Evolutionary conservation across 1,140 invertebrate species (phyloP).

Genomic region (Drosophila nasuta): DNA sequence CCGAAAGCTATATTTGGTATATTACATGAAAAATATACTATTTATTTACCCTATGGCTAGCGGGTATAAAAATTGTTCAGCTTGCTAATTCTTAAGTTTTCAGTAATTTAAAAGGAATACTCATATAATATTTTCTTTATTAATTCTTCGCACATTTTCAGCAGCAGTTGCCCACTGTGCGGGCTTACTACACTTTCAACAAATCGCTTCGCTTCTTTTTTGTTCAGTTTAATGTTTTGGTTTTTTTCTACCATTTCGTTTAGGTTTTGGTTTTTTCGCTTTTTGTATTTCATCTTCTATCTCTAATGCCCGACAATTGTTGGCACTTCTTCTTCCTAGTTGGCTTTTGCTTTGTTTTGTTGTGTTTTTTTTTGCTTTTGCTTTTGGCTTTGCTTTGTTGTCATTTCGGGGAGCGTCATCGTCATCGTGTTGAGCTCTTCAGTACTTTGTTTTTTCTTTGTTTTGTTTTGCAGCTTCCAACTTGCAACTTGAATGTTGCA

Average conservation of each 20-base stretch:
- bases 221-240: conserved; percentile 47
- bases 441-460: conserved; percentile 4
- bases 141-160: not conserved
- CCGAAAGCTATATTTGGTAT: too few species aligned
- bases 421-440: conserved; percentile 47
- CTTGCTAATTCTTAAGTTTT: too few species aligned
- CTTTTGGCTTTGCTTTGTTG: conserved; percentile 45
- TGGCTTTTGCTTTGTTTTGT: conserved; percentile 70
- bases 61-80: too few species aligned
- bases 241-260: conserved; percentile 49
- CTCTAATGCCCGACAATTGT: conserved; percentile 80
- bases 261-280: conserved; percentile 30
- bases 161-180: conserved; percentile 43
- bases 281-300: conserved; percentile 63
- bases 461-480: conserved; percentile 31
- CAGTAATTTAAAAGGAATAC: too few species aligned
- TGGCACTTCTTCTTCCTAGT: conserved; percentile 76
- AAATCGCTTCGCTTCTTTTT: conserved; percentile 74
- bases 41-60: too few species aligned
- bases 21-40: too few species aligned
- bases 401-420: conserved; percentile 69
- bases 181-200: conserved; percentile 63
- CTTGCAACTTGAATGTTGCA: conserved; percentile 26
- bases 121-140: too few species aligned
- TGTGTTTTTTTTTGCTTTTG: conserved; percentile 21